Base-by-base conservation (phyloP, 2,888 invertebrate genomes). In the Hoplodrina ambigua region DNA sequence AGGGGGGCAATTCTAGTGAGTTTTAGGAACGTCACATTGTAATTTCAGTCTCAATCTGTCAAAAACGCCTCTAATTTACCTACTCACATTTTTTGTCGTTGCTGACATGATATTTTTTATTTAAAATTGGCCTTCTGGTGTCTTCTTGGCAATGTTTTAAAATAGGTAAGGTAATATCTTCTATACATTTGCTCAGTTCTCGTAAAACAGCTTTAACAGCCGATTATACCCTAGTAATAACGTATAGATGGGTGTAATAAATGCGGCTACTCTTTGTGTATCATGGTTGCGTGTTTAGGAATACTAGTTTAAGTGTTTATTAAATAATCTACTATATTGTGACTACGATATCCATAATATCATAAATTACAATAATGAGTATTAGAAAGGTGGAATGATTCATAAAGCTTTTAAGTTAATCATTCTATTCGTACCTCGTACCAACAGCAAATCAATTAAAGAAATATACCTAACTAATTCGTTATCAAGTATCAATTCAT, bases 201-300 rank as follows among this genome's bases (percentile, higher is more conserved):
- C 71, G 44, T 71, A 69, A 59, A 55, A 49, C 82, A 86, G 87
- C 82, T 90, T 90, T 88, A 90, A 92, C 88, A 89, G 88, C 86
- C 87, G 89, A 91, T 92, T 93, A 93, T 93, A 91, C 89, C 86
- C 86, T 87, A 84, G 92, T 91, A 91, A 93, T 93, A 92, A 92
- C 87, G 85, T 87, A 88, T 89, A 92, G 92, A 89, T 92, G 91
- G 87, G 86, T 86, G 89, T 88, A 91, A 92, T 93, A 90, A 89
- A 89, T 37, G 88, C 87, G 83, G 83, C 78, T 84, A 85, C 80
- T 85, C 84, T 84, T 83, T 86, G 85, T 77, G 83, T 83, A 86
- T 85, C 82, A 86, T 80, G 81, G 69, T 76, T 75, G 55, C 81
- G 80, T 71, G 79, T 81, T 84, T 78, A 82, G 75, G 80, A 84